These are phyloP conservation scores for Meganola albula DNA, from an alignment of 2,888 invertebrate species.

Conservation along the genomic window DNA sequence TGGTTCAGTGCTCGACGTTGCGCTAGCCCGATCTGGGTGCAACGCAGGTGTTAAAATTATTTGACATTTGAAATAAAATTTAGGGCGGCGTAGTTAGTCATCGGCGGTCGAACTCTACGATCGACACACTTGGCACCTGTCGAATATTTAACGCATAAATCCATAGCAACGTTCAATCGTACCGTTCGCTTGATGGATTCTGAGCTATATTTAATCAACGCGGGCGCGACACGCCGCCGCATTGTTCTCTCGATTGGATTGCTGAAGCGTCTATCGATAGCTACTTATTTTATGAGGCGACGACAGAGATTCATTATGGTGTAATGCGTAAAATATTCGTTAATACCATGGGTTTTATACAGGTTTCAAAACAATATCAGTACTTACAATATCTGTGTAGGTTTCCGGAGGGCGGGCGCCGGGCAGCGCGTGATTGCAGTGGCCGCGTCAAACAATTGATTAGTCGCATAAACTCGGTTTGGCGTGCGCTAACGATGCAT, in stretches of 20 bases:
- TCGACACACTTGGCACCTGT: constrained; percentile 79
- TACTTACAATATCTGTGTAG: constrained; percentile 4
- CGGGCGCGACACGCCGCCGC: constrained; percentile 62
- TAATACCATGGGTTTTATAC: constrained; percentile 17
- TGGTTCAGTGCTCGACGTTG: constrained; percentile 9
- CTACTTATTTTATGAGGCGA: constrained; percentile 52
- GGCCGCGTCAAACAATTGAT: constrained; percentile 78
- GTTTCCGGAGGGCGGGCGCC: constrained; percentile 31
- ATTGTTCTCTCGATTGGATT: constrained; percentile 68
- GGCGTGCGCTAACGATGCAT: constrained; percentile 76
- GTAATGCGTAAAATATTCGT: constrained; percentile 24
- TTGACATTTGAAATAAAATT: constrained; percentile 77
- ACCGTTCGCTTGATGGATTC: constrained; percentile 69
- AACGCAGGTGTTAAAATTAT: constrained; percentile 70
- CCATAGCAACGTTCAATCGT: constrained; percentile 71
- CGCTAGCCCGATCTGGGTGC: constrained; percentile 30
- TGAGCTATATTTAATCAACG: constrained; percentile 74
- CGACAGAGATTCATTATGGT: constrained; percentile 44
- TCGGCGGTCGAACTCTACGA: constrained; percentile 70
- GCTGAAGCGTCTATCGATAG: constrained; percentile 49
- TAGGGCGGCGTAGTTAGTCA: constrained; percentile 77
- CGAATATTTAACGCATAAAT: constrained; percentile 77
- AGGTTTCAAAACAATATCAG: not conserved
- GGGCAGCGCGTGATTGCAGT: constrained; percentile 67
- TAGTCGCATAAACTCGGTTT: constrained; percentile 78